phyloP scores from a whole-genome alignment of 2,888 invertebrate genomes.

The Pachymerium ferrugineum region DNA sequence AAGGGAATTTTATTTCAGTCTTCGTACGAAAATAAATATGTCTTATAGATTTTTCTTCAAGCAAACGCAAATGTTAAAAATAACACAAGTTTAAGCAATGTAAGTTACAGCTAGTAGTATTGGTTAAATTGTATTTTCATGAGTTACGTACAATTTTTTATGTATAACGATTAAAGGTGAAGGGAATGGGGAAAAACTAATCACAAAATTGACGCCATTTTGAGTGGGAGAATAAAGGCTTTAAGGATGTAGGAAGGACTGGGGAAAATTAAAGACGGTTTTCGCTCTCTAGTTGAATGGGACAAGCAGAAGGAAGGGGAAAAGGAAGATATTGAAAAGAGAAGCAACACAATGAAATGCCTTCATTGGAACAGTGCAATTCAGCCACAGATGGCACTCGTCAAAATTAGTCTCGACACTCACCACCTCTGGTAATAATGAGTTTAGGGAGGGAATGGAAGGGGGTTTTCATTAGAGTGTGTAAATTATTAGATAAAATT shows the following conservation, averaged over 20 bases:
- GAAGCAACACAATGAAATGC: slow-evolving; percentile 18
- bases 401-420: slow-evolving; percentile 13
- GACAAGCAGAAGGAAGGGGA: not conserved
- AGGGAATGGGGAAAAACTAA: not conserved
- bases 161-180: not conserved
- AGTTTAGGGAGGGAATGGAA: not conserved
- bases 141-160: not conserved
- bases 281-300: not conserved
- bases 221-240: not conserved
- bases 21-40: no score
- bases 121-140: no score
- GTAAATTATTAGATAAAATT: no score
- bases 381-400: slow-evolving; percentile 10
- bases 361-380: slow-evolving; percentile 10
- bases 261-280: slow-evolving; percentile 5
- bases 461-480: no score
- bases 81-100: not conserved
- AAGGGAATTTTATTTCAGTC: no score
- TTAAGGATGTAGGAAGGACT: not conserved
- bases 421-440: not conserved
- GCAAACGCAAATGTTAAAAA: not conserved
- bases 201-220: slow-evolving; percentile 6
- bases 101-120: not conserved
- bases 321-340: slow-evolving; percentile 21
- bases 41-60: not conserved